These are phyloP conservation scores for Drosophila cardini DNA, from an alignment of 1,140 invertebrate species.

Conservation along the genomic window DNA sequence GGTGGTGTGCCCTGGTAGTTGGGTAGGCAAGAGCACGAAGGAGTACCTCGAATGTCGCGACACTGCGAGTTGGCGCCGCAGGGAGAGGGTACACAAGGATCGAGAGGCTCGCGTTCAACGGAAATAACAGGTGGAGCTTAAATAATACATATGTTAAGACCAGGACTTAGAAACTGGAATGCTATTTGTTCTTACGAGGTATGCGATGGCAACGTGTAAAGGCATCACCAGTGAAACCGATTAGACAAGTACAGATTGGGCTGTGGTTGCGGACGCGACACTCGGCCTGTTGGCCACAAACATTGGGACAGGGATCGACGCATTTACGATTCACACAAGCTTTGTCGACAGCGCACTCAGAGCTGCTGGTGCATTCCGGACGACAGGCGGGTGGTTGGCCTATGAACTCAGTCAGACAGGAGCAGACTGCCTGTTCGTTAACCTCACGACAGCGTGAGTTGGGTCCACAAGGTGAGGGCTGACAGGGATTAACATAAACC, in stretches of 20 bases:
- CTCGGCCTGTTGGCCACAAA: conserved; percentile 91
- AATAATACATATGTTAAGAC: conserved; percentile 1
- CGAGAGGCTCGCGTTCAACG: conserved; percentile 68
- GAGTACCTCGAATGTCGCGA: conserved; percentile 89
- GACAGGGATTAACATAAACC: conserved; percentile 87
- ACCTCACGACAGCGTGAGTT: conserved; percentile 88
- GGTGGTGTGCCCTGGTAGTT: conserved; percentile 92
- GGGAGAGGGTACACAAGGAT: conserved; percentile 92
- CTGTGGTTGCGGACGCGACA: conserved; percentile 91
- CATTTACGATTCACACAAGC: conserved; percentile 94
- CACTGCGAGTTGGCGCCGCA: conserved; percentile 93
- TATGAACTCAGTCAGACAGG: conserved; percentile 89
- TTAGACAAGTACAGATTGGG: conserved; percentile 90
- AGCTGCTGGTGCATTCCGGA: conserved; percentile 90
- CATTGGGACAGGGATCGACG: conserved; percentile 90
- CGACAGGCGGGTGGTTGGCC: conserved; percentile 91
- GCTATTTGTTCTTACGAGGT: conserved; percentile 75
- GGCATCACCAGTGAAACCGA: conserved; percentile 91
- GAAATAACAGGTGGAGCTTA: conserved; percentile 65
- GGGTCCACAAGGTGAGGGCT: conserved; percentile 90
- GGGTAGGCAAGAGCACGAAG: conserved; percentile 91
- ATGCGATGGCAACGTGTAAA: conserved; percentile 82
- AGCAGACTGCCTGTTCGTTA: conserved; percentile 89
- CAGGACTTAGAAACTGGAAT: not conserved
- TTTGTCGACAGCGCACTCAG: conserved; percentile 90